Percentiles rank a stretch among this genome's conserved stretches.
phyloP scores from a whole-genome alignment of 1,140 invertebrate genomes.

The Apocrypta bakeri region DNA sequence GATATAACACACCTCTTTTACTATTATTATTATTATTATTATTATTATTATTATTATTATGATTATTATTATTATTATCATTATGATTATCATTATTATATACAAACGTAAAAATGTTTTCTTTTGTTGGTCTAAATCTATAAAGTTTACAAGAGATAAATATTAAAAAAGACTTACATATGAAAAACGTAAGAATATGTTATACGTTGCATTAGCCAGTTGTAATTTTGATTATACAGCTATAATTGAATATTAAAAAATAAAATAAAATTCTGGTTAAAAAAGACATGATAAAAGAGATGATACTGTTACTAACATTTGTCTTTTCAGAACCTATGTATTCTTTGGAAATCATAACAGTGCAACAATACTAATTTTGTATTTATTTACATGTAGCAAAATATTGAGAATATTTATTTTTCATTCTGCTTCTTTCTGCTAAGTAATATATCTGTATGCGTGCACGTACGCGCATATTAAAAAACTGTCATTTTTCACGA shows the following conservation, averaged over 20 bases:
- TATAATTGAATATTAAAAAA: constrained; percentile 37
- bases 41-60: not conserved
- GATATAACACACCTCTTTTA: constrained; percentile 19
- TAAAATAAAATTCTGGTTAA: not conserved
- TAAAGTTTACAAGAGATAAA: constrained; percentile 3
- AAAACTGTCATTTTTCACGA: not conserved
- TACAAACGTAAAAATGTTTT: constrained; percentile 10
- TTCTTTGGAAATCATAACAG: not conserved
- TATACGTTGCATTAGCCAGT: constrained; percentile 26
- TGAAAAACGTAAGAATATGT: constrained; percentile 28
- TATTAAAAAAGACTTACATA: constrained; percentile 30
- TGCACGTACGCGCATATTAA: not conserved
- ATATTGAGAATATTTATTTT: not conserved
- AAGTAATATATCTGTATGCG: no score
- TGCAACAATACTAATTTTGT: not conserved
- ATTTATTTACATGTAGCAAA: not conserved
- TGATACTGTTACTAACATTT: not conserved
- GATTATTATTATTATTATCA: not conserved
- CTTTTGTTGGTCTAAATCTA: constrained; percentile 26
- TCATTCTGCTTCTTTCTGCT: no score
- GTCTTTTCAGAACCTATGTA: not conserved
- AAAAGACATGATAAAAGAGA: no score
- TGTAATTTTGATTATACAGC: constrained; percentile 34
- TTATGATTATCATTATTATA: not conserved
- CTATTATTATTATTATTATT: no score